Base-by-base conservation (phyloP, 2,113 vertebrate genomes). In the Galbula dea region DNA sequence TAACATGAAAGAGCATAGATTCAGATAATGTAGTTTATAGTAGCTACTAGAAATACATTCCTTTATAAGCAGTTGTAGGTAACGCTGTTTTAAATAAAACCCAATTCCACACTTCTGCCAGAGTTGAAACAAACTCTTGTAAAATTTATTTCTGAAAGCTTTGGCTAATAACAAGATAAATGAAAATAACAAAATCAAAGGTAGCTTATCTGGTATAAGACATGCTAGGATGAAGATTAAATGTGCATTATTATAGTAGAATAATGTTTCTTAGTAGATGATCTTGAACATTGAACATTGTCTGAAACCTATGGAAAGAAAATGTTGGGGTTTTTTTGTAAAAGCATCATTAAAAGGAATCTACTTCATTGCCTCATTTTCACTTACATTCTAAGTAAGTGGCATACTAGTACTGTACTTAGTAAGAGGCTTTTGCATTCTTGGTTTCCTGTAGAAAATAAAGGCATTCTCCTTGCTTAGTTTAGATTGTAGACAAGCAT, bases 371-470 rank as follows among this genome's bases (percentile, higher is more conserved):
- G 94, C 94, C 90, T 88, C 90, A 54, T 43, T 86, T 86, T 93
- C 27, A 43, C 96, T 96, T 96, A 96, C 95, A 91, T 94, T 71
- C 46, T 18, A 93, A 92, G 93, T 95, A 96, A 96, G 96, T 95
- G 90, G 86, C 76, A 62, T 67, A 69, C 58, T 94, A 83, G 29
- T 73, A 87, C 49, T 93, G 71, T 87, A 89, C 52, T 93, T 67
- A 48, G 58, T 72, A 87, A 89, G 91, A 83, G 83, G 90, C 65
- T 94, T 94, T 93, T 93, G 88, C 61, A 57, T 83, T 94, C 63
- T 91, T 91, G 49, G 23, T 91, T 94, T 94, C n/a, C 52, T 96
- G 79, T 83, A 88, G 88, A 95, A 89, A 94, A 96, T 88, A 93
- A 95, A 93, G 69, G 41, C 63, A 62, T 95, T 89, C 94, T 90